phyloP scores from a whole-genome alignment of 1,140 invertebrate species.

The Laodelphax striatellus region DNA sequence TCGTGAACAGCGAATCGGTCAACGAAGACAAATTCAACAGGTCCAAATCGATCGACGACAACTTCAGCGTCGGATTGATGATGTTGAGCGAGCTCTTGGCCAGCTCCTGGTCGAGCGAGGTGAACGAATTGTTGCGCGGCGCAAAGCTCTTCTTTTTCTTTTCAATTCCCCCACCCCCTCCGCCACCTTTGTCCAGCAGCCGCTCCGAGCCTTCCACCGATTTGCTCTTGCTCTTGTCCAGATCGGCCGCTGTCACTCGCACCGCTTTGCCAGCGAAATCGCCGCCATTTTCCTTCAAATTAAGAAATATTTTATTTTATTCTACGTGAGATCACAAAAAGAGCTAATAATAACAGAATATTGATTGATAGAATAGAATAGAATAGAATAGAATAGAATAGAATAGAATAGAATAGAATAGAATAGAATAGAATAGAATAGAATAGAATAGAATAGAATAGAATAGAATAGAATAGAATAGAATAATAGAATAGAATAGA shows the following conservation, averaged over 20 bases:
- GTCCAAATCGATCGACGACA: slow-evolving; percentile 22
- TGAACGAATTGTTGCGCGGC: slow-evolving; percentile 20
- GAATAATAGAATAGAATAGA: too few relatives aligned
- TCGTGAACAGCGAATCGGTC: slow-evolving; percentile 23
- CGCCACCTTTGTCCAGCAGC: background rate
- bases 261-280: slow-evolving; percentile 9
- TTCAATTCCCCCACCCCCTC: background rate
- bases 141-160: background rate
- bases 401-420: too few relatives aligned
- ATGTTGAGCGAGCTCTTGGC: slow-evolving; percentile 10
- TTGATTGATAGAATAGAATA: too few relatives aligned
- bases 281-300: slow-evolving; percentile 1
- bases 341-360: too few relatives aligned
- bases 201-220: slow-evolving; percentile 8
- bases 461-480: too few relatives aligned
- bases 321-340: too few relatives aligned
- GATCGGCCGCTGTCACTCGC: slow-evolving; percentile 2
- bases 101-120: slow-evolving; percentile 18
- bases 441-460: too few relatives aligned
- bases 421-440: too few relatives aligned
- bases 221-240: slow-evolving; percentile 14
- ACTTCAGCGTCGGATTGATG: slow-evolving; percentile 18
- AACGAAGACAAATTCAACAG: slow-evolving; percentile 17
- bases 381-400: too few relatives aligned
- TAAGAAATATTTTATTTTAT: too few relatives aligned